phyloP scores from a whole-genome alignment of 2,113 vertebrate genomes.

The Arothron firmamentum region DNA sequence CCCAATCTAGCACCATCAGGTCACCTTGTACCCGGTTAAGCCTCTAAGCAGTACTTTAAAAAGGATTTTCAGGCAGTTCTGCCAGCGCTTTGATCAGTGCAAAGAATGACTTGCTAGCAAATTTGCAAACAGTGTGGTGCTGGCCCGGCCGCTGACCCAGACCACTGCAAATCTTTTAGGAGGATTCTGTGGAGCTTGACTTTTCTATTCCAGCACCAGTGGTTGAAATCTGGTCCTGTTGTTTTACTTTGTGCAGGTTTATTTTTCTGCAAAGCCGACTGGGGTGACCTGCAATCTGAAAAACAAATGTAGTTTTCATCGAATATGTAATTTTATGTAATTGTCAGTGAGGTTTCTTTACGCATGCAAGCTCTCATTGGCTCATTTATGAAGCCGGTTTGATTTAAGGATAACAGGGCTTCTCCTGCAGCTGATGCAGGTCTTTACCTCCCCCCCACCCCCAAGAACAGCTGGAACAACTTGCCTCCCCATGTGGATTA shows the following conservation, averaged over 20 bases:
- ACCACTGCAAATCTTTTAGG: conserved; percentile 20
- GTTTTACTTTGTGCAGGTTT: not conserved
- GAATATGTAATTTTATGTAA: not conserved
- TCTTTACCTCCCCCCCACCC: conserved; percentile 43
- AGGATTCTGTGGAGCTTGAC: conserved; percentile 18
- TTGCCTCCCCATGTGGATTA: conserved; percentile 26
- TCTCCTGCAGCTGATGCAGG: conserved; percentile 29
- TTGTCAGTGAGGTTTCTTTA: not conserved
- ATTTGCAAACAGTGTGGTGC: conserved; percentile 59
- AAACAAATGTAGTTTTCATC: not conserved
- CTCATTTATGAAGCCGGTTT: conserved; percentile 27
- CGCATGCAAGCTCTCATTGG: not conserved
- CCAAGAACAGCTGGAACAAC: conserved; percentile 54
- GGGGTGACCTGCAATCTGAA: not conserved
- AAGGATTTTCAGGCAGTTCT: conserved; percentile 49
- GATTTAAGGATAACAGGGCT: conserved; percentile 58
- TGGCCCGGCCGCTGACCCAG: conserved; percentile 51
- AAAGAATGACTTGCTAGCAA: conserved; percentile 73
- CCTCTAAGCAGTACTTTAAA: conserved; percentile 44
- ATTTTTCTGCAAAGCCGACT: not conserved
- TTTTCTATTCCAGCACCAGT: not conserved
- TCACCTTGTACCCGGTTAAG: conserved; percentile 20
- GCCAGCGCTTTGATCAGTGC: conserved; percentile 73
- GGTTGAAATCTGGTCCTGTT: not conserved
- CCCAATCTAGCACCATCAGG: conserved; percentile 4